Base-by-base conservation (phyloP, 2,113 vertebrate genomes). In the Numenius arquata region DNA sequence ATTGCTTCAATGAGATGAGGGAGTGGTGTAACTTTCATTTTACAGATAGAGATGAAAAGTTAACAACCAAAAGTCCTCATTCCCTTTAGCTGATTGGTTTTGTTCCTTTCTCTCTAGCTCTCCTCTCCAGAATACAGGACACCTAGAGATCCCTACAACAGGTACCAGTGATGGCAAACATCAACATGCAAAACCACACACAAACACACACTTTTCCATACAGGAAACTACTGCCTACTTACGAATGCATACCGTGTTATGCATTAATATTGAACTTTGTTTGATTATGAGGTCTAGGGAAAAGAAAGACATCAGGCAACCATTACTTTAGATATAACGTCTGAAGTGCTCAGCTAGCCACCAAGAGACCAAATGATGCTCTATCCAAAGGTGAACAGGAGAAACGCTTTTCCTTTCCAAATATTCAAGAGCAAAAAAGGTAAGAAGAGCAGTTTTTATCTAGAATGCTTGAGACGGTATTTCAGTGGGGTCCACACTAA, bases 161-260 rank as follows among this genome's bases (percentile, higher is more conserved):
- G 29, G 12, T 55, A 58, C 19, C 52, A 59, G 6, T 7, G 19
- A 72, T 7, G 29, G 52, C 47, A 76, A 85, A 81, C 9, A 74
- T 22, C 25, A 66, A 56, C 15, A 50, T 5, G 9, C 10, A 16
- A 70, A 47, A 45, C 43, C 6, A 43, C 21, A 72, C 11, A 52
- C 23, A 43, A 43, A 61, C 32, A 29, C 8, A 5, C 6, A 30
- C 9, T 62, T 85, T 66, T 87, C 40, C 32, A 8, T 32, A 22
- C 1, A 40, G 29, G 9, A 67, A 75, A 71, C 34, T 61, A 18
- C 15, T 61, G n/a, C 20, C 45, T 12, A 30, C 34, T 32, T 47
- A 30, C 0, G 5, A 68, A 59, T 2, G 0, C 11, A 27, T 45
- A 88, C 25, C 2, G 4, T 34, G 21, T 4, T 53, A n/a, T 1